A percentile compares a stretch with the other conserved stretches of the same genome.
phyloP scores from a whole-genome alignment of 2,113 vertebrate species.

The Cyprinodon variegatus region DNA sequence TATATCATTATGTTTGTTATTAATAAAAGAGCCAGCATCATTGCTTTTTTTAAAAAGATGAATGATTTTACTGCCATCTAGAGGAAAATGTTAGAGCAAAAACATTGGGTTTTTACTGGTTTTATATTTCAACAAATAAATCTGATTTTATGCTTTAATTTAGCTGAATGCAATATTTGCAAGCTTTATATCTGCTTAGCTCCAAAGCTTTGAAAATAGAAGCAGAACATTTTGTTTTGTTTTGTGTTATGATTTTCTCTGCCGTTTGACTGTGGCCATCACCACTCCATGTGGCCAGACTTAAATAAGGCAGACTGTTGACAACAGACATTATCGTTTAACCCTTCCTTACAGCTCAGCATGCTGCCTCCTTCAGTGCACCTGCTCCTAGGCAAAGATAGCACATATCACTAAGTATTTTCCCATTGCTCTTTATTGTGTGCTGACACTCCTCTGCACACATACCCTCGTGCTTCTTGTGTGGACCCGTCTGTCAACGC shows the following conservation, averaged over 20 bases:
- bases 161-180: not conserved
- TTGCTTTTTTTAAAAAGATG: not conserved
- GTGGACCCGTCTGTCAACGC: conserved; percentile 58
- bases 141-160: not conserved
- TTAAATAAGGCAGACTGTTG: conserved; percentile 53
- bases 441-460: conserved; percentile 20
- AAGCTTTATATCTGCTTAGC: not conserved
- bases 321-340: conserved; percentile 38
- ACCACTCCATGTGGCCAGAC: conserved; percentile 50
- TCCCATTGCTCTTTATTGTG: conserved; percentile 20
- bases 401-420: conserved; percentile 53
- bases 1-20: not conserved
- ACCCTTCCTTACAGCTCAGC: conserved; percentile 54
- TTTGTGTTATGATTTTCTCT: conserved; percentile 10
- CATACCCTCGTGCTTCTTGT: conserved; percentile 32
- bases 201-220: not conserved
- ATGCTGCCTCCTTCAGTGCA: conserved; percentile 55
- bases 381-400: conserved; percentile 60
- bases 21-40: not conserved
- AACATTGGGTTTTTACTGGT: not conserved
- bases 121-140: not conserved
- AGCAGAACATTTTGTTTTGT: not conserved
- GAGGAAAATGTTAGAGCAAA: conserved; percentile 42
- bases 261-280: conserved; percentile 28
- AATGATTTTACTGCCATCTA: conserved; percentile 54